Evolutionary conservation across 2,888 invertebrate genomes (phyloP), one percentile per base, ranked within the genome.

Genomic region (Hoplodrina blanda): DNA sequence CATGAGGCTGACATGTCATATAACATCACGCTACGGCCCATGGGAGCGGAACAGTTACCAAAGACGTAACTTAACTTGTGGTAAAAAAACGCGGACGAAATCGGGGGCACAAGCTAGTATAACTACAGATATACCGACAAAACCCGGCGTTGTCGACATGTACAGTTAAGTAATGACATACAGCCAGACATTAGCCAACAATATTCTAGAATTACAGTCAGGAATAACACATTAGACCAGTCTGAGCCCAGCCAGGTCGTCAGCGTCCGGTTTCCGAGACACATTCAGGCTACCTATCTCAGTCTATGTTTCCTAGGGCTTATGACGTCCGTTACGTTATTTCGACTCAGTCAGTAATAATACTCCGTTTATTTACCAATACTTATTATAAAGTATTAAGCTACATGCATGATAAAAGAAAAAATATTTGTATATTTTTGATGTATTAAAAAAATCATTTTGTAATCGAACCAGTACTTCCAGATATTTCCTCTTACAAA

Each of bases 241-340:
- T 53, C 70, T 67, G 44, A 61, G 1, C 50, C n/a, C 25, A 25
- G 17, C 41, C 63, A 64, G 67, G 67, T 68, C 61, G 37, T 46
- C 13, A 33, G 56, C 41, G 37, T 81, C 78, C 75, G 75, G 74
- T 77, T 81, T 83, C 81, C 84, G 81, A 53, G 3, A 41, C 52
- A 60, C 74, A 57, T 83, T 79, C 54, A 62, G 59, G 25, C 37
- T 56, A 30, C 59, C 64, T 83, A 81, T 77, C 62, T 64, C 19
- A 15, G 55, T 44, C 61, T 69, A 60, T 30, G 57, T 77, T 80
- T 66, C 59, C 71, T 62, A 73, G 55, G 33, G 72, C 49, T 72
- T 69, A 74, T 54, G 62, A 17, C 41, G 75, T 75, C 81, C 82
- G 64, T 15, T 56, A 72, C 15, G 4, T 52, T 56, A 41, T 66